Evolutionary conservation across 2,888 invertebrate genomes (phyloP), one percentile per base, ranked within the genome.

Genomic region (Lithophane socia): DNA sequence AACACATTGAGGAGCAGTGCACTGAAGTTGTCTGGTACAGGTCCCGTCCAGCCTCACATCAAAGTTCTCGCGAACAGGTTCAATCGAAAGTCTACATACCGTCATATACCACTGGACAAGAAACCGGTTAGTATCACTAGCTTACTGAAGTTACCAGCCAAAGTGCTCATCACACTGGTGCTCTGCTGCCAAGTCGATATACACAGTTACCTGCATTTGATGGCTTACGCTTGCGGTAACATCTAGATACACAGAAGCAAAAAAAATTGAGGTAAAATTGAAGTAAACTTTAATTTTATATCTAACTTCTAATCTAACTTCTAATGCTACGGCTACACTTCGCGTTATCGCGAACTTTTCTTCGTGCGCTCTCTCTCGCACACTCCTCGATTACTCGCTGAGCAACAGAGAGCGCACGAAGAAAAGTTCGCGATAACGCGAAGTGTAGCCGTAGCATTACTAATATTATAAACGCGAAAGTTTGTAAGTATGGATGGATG

Each of bases 41-140:
- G 52, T 21, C n/a, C 24, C 52, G 24, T 64, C 12, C 66, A 77
- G 44, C 83, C 84, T 18, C 64, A 37, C 18, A 68, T n/a, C 10
- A 86, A 84, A 21, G 10, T 37, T 2, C 60, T 82, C 0, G 44
- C 80, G 21, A 90, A 88, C 77, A 86, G 91, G 61, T 90, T 88
- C 73, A 82, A 91, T 69, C 91, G 82, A 73, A 88, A 87, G 9
- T 93, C 92, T 7, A 80, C 90, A 24, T 60, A 83, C 3, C 90
- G 90, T 72, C 70, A 86, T 29, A 76, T 37, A 8, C 83, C 90
- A 18, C 84, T 85, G 0, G 91, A 92, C 5, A 91, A 90, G 73
- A 93, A 80, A 88, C 93, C 94, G 82, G 95, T 95, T 84, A 82
- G 86, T 69, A 73, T n/a, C 37, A 37, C 7, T 42, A 63, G n/a